Conservation (phyloP, 1,140 invertebrate species). For the Heliconius himera region DNA sequence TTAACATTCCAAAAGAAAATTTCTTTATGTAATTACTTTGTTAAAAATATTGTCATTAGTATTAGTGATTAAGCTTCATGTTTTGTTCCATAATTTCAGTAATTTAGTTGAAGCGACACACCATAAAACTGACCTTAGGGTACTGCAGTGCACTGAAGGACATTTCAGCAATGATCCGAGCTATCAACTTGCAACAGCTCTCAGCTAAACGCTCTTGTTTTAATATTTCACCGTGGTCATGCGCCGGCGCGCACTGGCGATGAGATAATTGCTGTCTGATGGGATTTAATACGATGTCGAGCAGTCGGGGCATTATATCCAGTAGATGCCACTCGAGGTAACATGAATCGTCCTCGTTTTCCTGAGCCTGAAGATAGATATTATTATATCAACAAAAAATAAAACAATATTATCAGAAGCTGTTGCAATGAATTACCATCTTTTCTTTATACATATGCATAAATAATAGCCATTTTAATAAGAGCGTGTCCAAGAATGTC, state of each 20-base stretch:
- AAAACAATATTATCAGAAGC: conserved; percentile 7
- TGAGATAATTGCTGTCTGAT: conserved; percentile 84
- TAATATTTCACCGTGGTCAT: conserved; percentile 69
- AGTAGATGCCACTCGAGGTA: conserved; percentile 87
- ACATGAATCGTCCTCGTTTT: conserved; percentile 41
- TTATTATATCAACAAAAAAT: not conserved
- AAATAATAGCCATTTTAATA: conserved; percentile 14
- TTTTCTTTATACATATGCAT: not conserved
- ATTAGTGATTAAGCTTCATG: too few relatives aligned
- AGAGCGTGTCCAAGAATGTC: not conserved
- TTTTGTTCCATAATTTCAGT: not conserved
- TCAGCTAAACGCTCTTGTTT: conserved; percentile 83
- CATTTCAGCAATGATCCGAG: conserved; percentile 93
- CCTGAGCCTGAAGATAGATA: conserved; percentile 35
- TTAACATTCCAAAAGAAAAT: too few relatives aligned
- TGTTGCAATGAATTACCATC: not conserved
- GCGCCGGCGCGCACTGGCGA: conserved; percentile 60
- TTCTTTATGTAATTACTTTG: too few relatives aligned
- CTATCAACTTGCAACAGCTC: conserved; percentile 93
- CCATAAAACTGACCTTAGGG: not conserved
- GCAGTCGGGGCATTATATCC: conserved; percentile 91
- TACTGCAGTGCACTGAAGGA: conserved; percentile 86
- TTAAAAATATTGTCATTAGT: too few relatives aligned
- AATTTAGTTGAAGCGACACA: not conserved
- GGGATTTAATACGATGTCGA: conserved; percentile 91